Base-by-base conservation (phyloP, 2,888 invertebrate genomes). In the Actias luna region DNA sequence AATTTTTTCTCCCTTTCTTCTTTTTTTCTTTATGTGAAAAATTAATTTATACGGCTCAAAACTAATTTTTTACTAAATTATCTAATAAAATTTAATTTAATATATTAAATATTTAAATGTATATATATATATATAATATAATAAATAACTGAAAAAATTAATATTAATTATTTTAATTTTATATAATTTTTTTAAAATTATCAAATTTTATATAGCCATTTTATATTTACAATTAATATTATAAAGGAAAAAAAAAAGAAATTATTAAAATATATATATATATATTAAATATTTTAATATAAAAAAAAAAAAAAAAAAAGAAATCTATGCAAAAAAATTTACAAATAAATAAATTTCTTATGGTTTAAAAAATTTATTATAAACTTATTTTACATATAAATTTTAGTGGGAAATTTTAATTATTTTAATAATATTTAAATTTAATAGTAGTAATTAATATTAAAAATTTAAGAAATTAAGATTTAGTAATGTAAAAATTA, bases 401-500 rank as follows among this genome's bases (percentile, higher is more conserved):
- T 93, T 93, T 91, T 89, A 85, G 86, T 89, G 60, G 83, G 72
- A 76, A 75, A 72, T 73, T 72, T 80, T 79, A 62, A 70, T 85
- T 84, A 88, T 87, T 91, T 92, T 69, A 89, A 89, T 74, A 83
- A 89, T 84, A 78, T 74, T 76, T 78, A 75, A 73, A 69, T 50
- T 64, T 68, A 46, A 58, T 36, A 3, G 64, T 82, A 84, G 83
- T 93, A 92, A 89, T 89, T 92, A 89, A 79, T 87, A 83, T 93
- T 93, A 92, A 88, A 86, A 78, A 92, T 93, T 93, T 93, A 93
- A 89, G 88, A 88, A 93, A 92, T 93, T 93, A 93, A 92, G 93
- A 89, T 93, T 94, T 94, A 93, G 87, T 91, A 93, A 93, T 89
- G 88, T 87, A 77, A 75, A 79, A 84, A 94, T 88, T 93, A 93